These are phyloP conservation scores for Perccottus glenii DNA, from an alignment of 2,113 vertebrate species.

Conservation along the genomic window DNA sequence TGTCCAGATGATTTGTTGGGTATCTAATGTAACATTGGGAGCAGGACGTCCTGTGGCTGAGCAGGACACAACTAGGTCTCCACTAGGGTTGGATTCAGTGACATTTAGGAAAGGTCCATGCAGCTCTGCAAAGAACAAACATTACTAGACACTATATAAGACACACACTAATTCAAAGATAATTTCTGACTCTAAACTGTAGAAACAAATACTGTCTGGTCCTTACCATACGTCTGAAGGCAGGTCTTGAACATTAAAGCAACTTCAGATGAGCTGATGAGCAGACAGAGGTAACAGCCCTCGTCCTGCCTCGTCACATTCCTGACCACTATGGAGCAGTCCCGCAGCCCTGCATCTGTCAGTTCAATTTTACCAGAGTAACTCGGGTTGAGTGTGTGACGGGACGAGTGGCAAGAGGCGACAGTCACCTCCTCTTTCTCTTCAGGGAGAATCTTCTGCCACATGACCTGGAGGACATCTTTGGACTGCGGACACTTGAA, in stretches of 20 bases:
- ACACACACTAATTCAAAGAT: neutral
- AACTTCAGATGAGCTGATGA: conserved; percentile 37
- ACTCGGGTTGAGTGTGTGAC: neutral
- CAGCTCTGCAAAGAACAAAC: conserved; percentile 41
- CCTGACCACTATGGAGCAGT: conserved; percentile 39
- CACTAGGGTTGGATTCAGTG: neutral
- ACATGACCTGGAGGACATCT: conserved; percentile 43
- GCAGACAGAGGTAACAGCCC: conserved; percentile 51
- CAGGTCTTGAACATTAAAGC: conserved; percentile 5
- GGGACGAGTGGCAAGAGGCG: neutral
- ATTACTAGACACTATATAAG: neutral
- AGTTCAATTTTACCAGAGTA: conserved; percentile 23
- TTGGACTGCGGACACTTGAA: conserved; percentile 32
- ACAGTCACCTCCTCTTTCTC: neutral
- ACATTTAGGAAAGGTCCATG: conserved; percentile 34
- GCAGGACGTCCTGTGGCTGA: conserved; percentile 52
- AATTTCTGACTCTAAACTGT: neutral
- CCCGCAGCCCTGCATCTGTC: neutral
- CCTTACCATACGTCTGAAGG: conserved; percentile 50
- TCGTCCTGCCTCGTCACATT: conserved; percentile 32
- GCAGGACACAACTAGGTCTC: conserved; percentile 37
- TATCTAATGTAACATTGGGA: conserved; percentile 30
- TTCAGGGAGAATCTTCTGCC: conserved; percentile 28
- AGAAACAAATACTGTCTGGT: neutral
- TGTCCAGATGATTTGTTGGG: neutral